Base-by-base conservation (phyloP, 2,888 invertebrate genomes). In the Thysanoteuthis rhombus region DNA sequence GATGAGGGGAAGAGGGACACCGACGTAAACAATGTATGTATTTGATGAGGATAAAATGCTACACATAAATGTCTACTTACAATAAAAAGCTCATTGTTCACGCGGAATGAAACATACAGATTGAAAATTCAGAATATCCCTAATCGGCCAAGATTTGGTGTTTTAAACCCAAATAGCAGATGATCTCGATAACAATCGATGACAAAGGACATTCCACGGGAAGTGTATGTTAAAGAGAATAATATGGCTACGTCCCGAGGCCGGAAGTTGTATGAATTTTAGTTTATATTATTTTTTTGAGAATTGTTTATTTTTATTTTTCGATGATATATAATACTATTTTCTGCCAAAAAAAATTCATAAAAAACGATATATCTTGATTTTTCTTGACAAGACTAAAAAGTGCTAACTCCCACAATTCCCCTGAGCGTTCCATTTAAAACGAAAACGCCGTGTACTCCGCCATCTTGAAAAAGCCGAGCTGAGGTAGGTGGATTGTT, bases 11-110 rank as follows among this genome's bases (percentile, higher is more conserved):
- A n/a, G 90, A 25, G 52, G 36, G 92, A 38, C 12, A 25, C n/a
- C 10, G n/a, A 47, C 40, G 91, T 42, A 45, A 52, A 32, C 47
- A 47, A 40, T 3, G 36, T 28, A 40, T 3, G 36, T 28, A 45
- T 52, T 92, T n/a, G 92, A 45, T 42, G 92, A 42, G 25, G 90
- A 40, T 45, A 19, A 94, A 36, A 92, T 38, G 42, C 39, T 47
- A 93, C n/a, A 47, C 39, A 90, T 36, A 90, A 40, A 93, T 45
- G 52, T 25, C 92, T 94, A 95, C 95, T 95, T 94, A 95, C 95
- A 95, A 95, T 58, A 95, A 93, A 93, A 95, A 95, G 93, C 94
- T 95, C 95, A 95, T 95, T 93, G 93, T 93, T 93, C 93, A 93
- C 36, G 36, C 93, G 47, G 93, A 58, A 93, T 38, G 58, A 58